Conservation (phyloP, 2,888 invertebrate species). For the Tetragnatha montana region DNA sequence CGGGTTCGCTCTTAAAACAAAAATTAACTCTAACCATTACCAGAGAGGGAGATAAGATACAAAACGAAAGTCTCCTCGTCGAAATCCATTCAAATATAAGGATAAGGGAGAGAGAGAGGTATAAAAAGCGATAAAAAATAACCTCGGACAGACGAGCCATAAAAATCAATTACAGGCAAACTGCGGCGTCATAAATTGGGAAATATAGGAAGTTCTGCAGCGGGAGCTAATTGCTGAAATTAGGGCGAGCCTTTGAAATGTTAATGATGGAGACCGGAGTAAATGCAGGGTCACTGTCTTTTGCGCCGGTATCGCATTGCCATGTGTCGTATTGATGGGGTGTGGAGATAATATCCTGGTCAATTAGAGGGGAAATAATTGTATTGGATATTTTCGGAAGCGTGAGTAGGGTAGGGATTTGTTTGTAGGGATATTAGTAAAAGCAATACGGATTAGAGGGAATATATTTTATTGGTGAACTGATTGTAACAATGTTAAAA, state of each 20-base stretch:
- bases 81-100: constrained; percentile 25
- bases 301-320: not conserved
- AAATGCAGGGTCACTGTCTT: constrained; percentile 20
- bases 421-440: too few relatives aligned
- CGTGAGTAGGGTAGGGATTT: too few relatives aligned
- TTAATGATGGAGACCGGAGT: constrained; percentile 34
- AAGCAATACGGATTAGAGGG: too few relatives aligned
- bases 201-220: constrained; percentile 57
- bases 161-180: constrained; percentile 54
- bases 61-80: constrained; percentile 10
- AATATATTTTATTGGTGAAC: too few relatives aligned
- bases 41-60: not conserved
- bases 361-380: not conserved
- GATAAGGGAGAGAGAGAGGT: not conserved
- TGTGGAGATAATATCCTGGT: not conserved
- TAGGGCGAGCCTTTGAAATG: constrained; percentile 41
- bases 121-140: constrained; percentile 23
- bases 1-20: not conserved
- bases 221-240: constrained; percentile 45
- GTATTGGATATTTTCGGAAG: not conserved
- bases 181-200: constrained; percentile 55
- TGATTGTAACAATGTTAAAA: too few relatives aligned
- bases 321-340: not conserved
- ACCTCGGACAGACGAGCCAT: constrained; percentile 9
- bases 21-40: constrained; percentile 1